Evolutionary conservation across 2,888 invertebrate species (phyloP).

Genomic region (Ophion obscuratus): DNA sequence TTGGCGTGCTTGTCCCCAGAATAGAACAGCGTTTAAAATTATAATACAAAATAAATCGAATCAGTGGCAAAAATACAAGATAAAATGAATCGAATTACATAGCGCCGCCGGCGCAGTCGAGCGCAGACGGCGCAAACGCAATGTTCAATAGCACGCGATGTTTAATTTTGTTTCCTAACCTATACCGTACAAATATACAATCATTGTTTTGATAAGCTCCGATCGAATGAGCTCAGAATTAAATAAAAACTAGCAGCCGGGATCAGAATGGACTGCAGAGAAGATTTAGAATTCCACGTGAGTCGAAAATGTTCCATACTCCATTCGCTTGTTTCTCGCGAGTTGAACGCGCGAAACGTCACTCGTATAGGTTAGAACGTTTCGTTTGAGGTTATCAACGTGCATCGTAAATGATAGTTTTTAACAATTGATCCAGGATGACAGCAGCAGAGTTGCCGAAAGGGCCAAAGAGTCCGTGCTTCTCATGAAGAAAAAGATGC

Average conservation of each 20-base stretch:
- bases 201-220: too few relatives aligned
- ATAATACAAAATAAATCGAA: too few relatives aligned
- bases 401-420: background rate
- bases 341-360: background rate
- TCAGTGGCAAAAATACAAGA: too few relatives aligned
- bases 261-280: constrained; percentile 46
- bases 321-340: background rate
- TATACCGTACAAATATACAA: too few relatives aligned
- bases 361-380: constrained; percentile 1
- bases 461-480: constrained; percentile 72
- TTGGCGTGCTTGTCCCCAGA: too few relatives aligned
- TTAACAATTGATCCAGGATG: constrained; percentile 66
- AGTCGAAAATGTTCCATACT: constrained; percentile 21
- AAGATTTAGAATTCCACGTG: constrained; percentile 50
- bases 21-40: too few relatives aligned
- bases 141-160: too few relatives aligned
- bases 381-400: constrained; percentile 43
- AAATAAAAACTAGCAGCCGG: background rate
- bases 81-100: too few relatives aligned
- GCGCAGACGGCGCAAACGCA: too few relatives aligned
- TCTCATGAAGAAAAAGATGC: constrained; percentile 74
- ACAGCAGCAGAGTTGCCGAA: constrained; percentile 58
- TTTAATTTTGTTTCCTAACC: too few relatives aligned
- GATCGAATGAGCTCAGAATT: too few relatives aligned
- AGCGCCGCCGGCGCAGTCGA: too few relatives aligned